Base-by-base conservation (phyloP, 2,888 invertebrate genomes). In the Tiphia femorata region DNA sequence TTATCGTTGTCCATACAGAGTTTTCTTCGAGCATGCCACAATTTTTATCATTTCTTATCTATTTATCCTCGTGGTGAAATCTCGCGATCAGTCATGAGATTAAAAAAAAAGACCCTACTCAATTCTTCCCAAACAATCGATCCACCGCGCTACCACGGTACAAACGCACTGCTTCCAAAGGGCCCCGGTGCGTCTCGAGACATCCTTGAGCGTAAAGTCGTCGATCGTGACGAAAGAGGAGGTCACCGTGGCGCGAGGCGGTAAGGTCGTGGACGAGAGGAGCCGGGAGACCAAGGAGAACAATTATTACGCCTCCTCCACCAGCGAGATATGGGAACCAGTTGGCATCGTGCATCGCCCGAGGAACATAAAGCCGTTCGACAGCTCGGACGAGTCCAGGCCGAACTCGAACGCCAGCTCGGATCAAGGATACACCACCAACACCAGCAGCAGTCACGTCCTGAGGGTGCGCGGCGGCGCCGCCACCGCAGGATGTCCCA, bases 171-270 rank as follows among this genome's bases (percentile, higher is more conserved):
- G 4, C 12, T 70, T 62, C 58, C 51, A 53, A 76, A 84, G 88
- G 73, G 89, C 90, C 35, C 90, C 91, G 14, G 90, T 91, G 1
- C 88, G 90, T 64, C 83, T 91, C 67, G 91, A 91, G 81, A 91
- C 91, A 33, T 89, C 90, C 44, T 81, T 91, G 64, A 90, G 89
- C 70, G 91, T 91, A 2, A 91, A 90, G 76, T 90, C 90, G 16
- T 89, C 90, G 42, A 87, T 90, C 41, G 88, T 90, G 33, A 91
- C 90, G 55, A 89, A 89, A 62, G 91, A 91, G 76, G 90, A 91
- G 77, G 89, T 91, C 61, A 89, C 89, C 0, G 90, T 91, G 21
- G 88, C 89, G 1, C 86, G 88, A 20, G 89, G 88, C 56, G 91
- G 91, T 1, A 86, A 86, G 68, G 85, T 91, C 53, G 87, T 91